These are phyloP conservation scores for Anolis sagrei DNA, from an alignment of 2,113 vertebrate genomes.

Conservation along the genomic window DNA sequence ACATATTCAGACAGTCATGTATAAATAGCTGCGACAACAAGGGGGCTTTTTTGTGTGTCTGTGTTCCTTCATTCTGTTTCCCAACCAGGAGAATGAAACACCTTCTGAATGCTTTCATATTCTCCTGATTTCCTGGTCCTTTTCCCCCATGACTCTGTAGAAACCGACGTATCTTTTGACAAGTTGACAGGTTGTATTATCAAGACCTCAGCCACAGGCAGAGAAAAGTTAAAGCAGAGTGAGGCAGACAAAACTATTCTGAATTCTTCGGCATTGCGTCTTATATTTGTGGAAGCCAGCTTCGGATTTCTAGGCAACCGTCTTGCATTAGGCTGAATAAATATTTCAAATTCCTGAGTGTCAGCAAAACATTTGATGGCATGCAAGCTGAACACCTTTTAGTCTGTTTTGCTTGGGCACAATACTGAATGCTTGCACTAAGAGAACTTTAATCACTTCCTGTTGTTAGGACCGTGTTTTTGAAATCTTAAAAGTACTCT, in stretches of 20 bases:
- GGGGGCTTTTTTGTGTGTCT: not conserved
- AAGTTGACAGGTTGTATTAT: not conserved
- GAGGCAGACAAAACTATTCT: too few relatives aligned
- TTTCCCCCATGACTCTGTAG: not conserved
- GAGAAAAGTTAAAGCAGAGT: not conserved
- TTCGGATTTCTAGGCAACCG: not conserved
- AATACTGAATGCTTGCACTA: not conserved
- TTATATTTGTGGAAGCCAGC: not conserved
- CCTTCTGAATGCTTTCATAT: not conserved
- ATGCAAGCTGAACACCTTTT: not conserved
- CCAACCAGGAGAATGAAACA: not conserved
- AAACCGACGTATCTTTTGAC: not conserved
- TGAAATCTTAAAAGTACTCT: not conserved
- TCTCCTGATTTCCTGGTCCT: too few relatives aligned
- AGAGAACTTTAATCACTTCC: not conserved
- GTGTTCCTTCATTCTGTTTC: constrained; percentile 13
- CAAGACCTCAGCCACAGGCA: not conserved
- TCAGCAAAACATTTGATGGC: not conserved
- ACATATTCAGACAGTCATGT: constrained; percentile 1
- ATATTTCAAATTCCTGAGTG: not conserved
- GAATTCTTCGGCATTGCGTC: not conserved
- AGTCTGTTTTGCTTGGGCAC: not conserved
- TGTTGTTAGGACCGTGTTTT: not conserved
- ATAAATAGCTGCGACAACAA: not conserved
- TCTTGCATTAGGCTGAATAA: not conserved